phyloP scores from a whole-genome alignment of 1,140 invertebrate genomes.

The Drosophila suzukii region DNA sequence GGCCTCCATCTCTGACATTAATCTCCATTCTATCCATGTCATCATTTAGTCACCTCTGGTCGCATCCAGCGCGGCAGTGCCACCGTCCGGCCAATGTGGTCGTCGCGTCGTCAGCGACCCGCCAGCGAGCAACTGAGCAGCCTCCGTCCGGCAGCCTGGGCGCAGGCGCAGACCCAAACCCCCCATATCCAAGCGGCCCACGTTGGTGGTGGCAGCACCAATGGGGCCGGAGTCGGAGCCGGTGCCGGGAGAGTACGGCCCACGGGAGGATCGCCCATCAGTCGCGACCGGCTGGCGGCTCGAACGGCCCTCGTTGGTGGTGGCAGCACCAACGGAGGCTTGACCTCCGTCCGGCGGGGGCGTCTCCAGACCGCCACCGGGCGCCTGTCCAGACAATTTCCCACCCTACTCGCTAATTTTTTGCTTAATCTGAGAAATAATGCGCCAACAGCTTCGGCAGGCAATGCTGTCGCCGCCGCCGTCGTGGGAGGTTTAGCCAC shows the following conservation, averaged over 20 bases:
- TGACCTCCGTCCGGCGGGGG: slow-evolving; percentile 12
- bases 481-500: slow-evolving; percentile 11
- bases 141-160: slow-evolving; percentile 36
- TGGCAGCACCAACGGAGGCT: slow-evolving; percentile 41
- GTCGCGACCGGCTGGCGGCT: slow-evolving; percentile 27
- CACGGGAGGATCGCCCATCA: slow-evolving; percentile 23
- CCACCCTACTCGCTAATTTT: slow-evolving; percentile 48
- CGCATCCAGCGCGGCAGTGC: slow-evolving; percentile 45
- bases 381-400: slow-evolving; percentile 41
- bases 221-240: slow-evolving; percentile 22
- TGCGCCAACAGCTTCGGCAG: slow-evolving; percentile 68
- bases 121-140: slow-evolving; percentile 27
- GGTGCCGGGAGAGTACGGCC: slow-evolving; percentile 32
- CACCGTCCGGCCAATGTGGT: slow-evolving; percentile 33
- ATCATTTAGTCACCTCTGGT: slow-evolving; percentile 53
- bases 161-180: slow-evolving; percentile 26
- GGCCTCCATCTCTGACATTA: slow-evolving; percentile 70
- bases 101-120: slow-evolving; percentile 29
- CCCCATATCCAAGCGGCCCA: slow-evolving; percentile 6
- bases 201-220: slow-evolving; percentile 27
- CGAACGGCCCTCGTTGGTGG: slow-evolving; percentile 44
- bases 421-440: slow-evolving; percentile 70
- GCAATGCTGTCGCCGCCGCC: slow-evolving; percentile 14
- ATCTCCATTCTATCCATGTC: slow-evolving; percentile 70
- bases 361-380: slow-evolving; percentile 19